Base-by-base conservation (phyloP, 2,888 invertebrate genomes). In the Sinodicranocentrus sp. region DNA sequence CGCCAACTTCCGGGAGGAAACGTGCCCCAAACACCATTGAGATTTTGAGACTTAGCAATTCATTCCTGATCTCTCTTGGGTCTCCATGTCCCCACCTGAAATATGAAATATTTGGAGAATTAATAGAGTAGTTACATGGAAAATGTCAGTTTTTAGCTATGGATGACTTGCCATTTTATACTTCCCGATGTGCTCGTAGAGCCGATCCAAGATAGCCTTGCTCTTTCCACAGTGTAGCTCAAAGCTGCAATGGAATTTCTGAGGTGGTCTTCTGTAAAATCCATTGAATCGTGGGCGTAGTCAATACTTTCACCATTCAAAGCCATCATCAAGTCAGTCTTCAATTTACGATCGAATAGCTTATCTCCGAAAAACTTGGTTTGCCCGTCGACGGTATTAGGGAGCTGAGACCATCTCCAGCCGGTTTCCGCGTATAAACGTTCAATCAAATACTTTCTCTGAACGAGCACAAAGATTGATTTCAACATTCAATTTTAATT, bases 191-290 rank as follows among this genome's bases (percentile, higher is more conserved):
- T 1, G 19, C 61, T 26, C 3, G 70, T 48, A 1, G 61, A 61
- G 0, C 43, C 78, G 13, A 59, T 13, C 78, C 78, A 78, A 2
- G 59, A n/a, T 2, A 21, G 17, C n/a, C 61, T 44, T 2, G 44
- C 78, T n/a, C 10, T 44, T 17, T 48, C 61, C 3, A 70, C 25
- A 0, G 57, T 54, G n/a, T 43, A 77, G 17, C 13, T 33, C 1
- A 52, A 26, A 0, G 26, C 83, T 0, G 44, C 3, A 0, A 77
- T 28, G 13, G 39, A 13, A 28, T 83, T 83, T 19, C 19, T n/a
- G 6, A 83, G 25, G 21, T 83, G 77, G 44, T 83, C 83, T 21
- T 77, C 17, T 17, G 44, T 68, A n/a, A 83, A 65, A 15, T 52
- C 17, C 1, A 83, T 15, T 0, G 6, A 0, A 23, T 78, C 78